phyloP scores from a whole-genome alignment of 2,797 vertebrate genomes.

The Etheostoma nigrum region DNA sequence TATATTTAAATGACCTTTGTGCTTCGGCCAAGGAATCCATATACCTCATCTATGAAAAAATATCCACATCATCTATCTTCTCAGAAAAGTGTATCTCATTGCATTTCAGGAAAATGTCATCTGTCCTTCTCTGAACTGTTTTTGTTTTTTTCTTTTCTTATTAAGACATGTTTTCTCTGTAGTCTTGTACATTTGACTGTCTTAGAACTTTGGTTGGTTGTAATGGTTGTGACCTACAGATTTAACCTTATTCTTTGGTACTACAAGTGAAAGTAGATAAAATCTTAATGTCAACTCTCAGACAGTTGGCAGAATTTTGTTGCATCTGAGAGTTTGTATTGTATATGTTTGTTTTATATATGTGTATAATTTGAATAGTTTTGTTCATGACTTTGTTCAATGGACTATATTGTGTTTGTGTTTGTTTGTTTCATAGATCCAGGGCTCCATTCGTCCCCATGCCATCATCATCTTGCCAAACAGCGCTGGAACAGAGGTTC shows the following conservation, averaged over 20 bases:
- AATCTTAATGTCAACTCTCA: not conserved
- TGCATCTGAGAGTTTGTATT: not conserved
- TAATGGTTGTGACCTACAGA: not conserved
- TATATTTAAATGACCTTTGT: not conserved
- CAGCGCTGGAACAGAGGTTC: constrained; percentile 91
- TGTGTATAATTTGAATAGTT: not conserved
- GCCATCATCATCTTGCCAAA: constrained; percentile 95
- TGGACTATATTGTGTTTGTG: not conserved
- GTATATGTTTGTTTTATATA: too few species aligned
- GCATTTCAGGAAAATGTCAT: not conserved
- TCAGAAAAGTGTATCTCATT: not conserved
- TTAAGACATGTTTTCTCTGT: not conserved
- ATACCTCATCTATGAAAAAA: not conserved
- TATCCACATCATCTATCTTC: not conserved
- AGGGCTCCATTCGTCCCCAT: constrained; percentile 90
- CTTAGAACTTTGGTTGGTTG: not conserved
- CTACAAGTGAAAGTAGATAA: not conserved
- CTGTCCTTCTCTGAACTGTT: not conserved
- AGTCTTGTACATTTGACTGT: not conserved
- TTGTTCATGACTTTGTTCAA: not conserved
- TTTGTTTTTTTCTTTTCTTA: not conserved
- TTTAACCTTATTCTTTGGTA: not conserved
- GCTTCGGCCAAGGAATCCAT: not conserved
- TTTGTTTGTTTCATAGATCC: constrained; percentile 81
- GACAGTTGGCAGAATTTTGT: not conserved